These are phyloP conservation scores for Phalacrocorax carbo DNA, from an alignment of 2,113 vertebrate species.

Conservation along the genomic window DNA sequence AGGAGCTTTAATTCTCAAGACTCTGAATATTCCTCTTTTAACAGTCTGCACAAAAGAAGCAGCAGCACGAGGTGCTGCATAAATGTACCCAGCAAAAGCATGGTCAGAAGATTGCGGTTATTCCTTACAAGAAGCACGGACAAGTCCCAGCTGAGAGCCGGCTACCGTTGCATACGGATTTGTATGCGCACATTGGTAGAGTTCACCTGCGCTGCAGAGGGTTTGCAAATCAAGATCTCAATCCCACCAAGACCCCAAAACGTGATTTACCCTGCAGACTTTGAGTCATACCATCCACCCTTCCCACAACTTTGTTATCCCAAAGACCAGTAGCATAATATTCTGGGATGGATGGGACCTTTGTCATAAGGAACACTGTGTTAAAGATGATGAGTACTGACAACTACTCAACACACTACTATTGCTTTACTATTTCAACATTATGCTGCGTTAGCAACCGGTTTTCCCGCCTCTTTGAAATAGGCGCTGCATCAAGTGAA, in stretches of 20 bases:
- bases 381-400: background rate
- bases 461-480: background rate
- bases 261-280: background rate
- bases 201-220: background rate
- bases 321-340: background rate
- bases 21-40: background rate
- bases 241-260: background rate
- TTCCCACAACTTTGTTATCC: background rate
- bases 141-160: background rate
- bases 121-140: background rate
- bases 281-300: background rate
- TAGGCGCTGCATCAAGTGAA: background rate
- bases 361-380: fast-evolving
- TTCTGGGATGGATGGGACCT: background rate
- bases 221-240: background rate
- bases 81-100: background rate
- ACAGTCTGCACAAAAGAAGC: background rate
- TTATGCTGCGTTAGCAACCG: background rate
- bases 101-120: background rate
- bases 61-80: background rate
- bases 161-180: background rate
- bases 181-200: fast-evolving
- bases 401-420: background rate
- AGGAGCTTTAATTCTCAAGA: background rate
- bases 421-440: background rate